Evolutionary conservation across 2,888 invertebrate genomes (phyloP), one percentile per base, ranked within the genome.

Genomic region (Diaphora mendica): DNA sequence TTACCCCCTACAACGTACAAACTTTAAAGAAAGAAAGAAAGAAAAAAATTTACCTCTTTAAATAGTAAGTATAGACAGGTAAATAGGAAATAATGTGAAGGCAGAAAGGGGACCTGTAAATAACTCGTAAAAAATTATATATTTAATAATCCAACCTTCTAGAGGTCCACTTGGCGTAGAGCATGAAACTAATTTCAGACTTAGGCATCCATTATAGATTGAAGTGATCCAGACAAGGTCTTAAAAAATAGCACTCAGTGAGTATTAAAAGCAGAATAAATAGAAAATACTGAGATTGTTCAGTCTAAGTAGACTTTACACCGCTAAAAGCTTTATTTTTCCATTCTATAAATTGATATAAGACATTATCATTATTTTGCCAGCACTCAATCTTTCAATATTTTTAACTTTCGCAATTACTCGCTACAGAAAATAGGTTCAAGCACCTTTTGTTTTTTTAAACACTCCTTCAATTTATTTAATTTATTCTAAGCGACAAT

Each of bases 401-500:
- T 69, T 67, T 26, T 33, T 17, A 73, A 69, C 69, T 78, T 68
- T 62, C 20, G 51, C 62, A 74, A 74, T 74, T 48, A 62, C 48
- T 30, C 35, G 20, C 20, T 70, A 66, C 44, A 68, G 3, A 51
- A 73, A 51, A 62, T 62, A 51, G 26, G 17, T 69, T 48, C 55
- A 30, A 74, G 65, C n/a, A 33, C 59, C 69, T 48, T 67, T 77
- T 79, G 75, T 71, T 79, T 75, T 72, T 70, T 55, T 26, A 70
- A 83, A 73, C 70, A 74, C 55, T 79, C 74, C 79, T 74, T 76
- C 76, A 77, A 82, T 84, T 84, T 84, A 75, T 82, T 84, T 74
- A 82, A 80, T 80, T 82, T 73, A 82, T 82, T 84, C 74, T 73
- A 74, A 71, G 76, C 74, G 74, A 78, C 82, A 82, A 84, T 84